Evolutionary conservation across 2,888 invertebrate genomes (phyloP), one percentile per base, ranked within the genome.

Genomic region (Dysmachus trigonus): DNA sequence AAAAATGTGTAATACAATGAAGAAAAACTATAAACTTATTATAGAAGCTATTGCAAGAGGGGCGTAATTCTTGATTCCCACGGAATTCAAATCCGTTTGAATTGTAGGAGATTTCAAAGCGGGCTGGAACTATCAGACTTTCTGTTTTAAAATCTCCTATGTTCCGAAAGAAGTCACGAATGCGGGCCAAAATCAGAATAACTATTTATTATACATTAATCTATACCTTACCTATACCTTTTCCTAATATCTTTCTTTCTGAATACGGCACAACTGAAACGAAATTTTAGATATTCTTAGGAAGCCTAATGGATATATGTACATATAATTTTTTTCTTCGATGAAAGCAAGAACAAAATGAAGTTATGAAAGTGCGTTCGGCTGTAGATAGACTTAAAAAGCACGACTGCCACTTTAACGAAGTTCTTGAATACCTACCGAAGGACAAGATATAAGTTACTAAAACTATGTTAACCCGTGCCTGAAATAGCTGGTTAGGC

Each of bases 381-480:
- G 62, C 22, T 62, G 10, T 27, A 62, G 13, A 62, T 8, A 22
- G 62, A 22, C 47, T 47, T 5, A 27, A 62, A 27, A 18, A 27
- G 2, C 27, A 22, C 51, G 15, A 18, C 10, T 22, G 62, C 18
- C n/a, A 5, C 27, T 62, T 5, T 22, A 27, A 8, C 62, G 22
- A 62, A 62, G 27, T 22, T 62, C 62, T 62, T 62, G 62, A 62
- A 10, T 47, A 47, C 47, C 62, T 62, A 47, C 62, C 22, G 27
- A 62, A 62, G 62, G 62, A 62, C 62, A 62, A 62, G 62, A 62
- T 33, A 73, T 73, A 73, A 73, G 31, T 33, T 35, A 76, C 76
- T 76, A 76, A 76, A 76, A 35, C 47, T 33, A 47, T 74, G 51
- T 85, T 31, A 84, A 84, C 72, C 27, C 76, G 53, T 51, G 53